Conservation (phyloP, 2,888 invertebrate genomes). For the Nemurella pictetii region DNA sequence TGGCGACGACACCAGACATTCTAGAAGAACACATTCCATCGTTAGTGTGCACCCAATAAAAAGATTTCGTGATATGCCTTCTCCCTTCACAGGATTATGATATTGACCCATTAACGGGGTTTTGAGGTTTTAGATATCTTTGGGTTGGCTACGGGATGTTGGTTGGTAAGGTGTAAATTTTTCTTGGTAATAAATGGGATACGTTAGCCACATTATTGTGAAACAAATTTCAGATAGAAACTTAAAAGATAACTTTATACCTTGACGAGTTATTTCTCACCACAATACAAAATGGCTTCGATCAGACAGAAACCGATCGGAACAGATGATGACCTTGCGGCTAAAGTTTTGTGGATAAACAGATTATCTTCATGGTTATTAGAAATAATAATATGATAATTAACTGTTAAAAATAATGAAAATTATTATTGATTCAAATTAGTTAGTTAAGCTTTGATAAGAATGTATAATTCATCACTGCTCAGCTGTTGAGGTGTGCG, state of each 20-base stretch:
- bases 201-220: background rate
- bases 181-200: background rate
- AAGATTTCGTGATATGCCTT: too few species aligned
- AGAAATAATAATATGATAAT: background rate
- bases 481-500: background rate
- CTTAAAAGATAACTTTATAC: background rate
- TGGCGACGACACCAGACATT: constrained; percentile 43
- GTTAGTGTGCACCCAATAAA: too few species aligned
- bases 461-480: background rate
- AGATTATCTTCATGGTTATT: background rate
- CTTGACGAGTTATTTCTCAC: background rate
- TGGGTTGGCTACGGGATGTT: too few species aligned
- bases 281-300: background rate
- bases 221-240: background rate
- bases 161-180: background rate
- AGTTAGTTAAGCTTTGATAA: background rate
- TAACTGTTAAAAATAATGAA: background rate
- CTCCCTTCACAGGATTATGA: background rate
- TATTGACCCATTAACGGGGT: background rate
- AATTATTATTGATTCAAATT: too few species aligned
- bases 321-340: background rate
- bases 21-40: too few species aligned
- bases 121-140: background rate
- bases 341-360: background rate
- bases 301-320: background rate